Evolutionary conservation across 2,888 invertebrate genomes (phyloP).

Genomic region (Philereme vetulata): DNA sequence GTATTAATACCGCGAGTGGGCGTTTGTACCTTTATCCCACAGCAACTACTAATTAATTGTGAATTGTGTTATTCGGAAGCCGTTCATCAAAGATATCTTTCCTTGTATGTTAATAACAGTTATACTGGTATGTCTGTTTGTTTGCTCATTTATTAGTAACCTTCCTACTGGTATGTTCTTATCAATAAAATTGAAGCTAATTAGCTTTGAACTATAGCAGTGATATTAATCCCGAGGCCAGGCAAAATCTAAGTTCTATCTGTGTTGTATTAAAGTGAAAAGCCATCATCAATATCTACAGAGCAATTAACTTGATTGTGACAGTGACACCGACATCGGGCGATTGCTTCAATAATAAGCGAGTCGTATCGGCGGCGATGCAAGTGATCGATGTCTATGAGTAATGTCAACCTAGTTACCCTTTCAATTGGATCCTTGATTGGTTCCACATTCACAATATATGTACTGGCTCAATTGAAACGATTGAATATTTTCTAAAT

Average conservation of each 20-base stretch:
- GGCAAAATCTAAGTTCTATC: too few relatives aligned
- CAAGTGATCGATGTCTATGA: slow-evolving; percentile 76
- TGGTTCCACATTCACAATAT: slow-evolving; percentile 75
- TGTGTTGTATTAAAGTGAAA: slow-evolving; percentile 50
- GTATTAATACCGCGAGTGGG: slow-evolving; percentile 13
- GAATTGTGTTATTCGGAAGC: slow-evolving; percentile 47
- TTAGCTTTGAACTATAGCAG: too few relatives aligned
- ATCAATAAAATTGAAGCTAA: too few relatives aligned
- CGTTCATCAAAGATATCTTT: too few relatives aligned
- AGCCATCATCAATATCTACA: slow-evolving; percentile 68
- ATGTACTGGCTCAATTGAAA: slow-evolving; percentile 68
- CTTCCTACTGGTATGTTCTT: too few relatives aligned
- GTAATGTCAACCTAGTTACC: slow-evolving; percentile 80
- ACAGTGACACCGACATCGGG: slow-evolving; percentile 59
- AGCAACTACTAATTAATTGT: slow-evolving; percentile 56
- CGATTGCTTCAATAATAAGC: slow-evolving; percentile 73
- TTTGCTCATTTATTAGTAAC: too few relatives aligned
- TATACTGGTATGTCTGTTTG: too few relatives aligned
- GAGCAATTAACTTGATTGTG: slow-evolving; percentile 80
- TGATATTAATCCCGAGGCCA: too few relatives aligned
- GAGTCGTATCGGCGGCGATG: slow-evolving; percentile 66
- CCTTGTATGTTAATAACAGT: too few relatives aligned
- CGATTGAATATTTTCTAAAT: slow-evolving; percentile 69
- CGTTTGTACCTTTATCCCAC: slow-evolving; percentile 33
- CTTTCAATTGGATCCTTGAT: slow-evolving; percentile 81